Evolutionary conservation across 2,113 vertebrate species (phyloP).

Genomic region (Cyphomyrus plagiostoma): DNA sequence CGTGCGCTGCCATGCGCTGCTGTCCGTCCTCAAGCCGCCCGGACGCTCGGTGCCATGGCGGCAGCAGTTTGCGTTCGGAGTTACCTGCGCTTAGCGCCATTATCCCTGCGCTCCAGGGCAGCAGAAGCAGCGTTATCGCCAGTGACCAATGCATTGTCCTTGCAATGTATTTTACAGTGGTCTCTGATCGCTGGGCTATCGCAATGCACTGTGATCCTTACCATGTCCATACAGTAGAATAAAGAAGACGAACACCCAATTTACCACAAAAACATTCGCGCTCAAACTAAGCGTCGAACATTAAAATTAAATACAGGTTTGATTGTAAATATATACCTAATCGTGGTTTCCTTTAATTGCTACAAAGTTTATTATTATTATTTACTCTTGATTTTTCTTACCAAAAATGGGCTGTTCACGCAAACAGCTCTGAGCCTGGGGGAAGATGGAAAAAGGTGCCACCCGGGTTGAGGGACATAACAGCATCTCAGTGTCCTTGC

Average conservation of each 20-base stretch:
- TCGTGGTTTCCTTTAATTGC: not conserved
- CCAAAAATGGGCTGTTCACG: constrained; percentile 8
- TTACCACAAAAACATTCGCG: not conserved
- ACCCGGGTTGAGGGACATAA: not conserved
- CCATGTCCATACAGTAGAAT: not conserved
- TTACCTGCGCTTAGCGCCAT: constrained; percentile 37
- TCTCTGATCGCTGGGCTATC: constrained; percentile 40
- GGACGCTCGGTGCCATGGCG: constrained; percentile 30
- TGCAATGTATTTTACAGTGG: constrained; percentile 21
- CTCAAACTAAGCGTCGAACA: not conserved
- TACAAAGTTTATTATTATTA: not conserved
- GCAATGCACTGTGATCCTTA: not conserved
- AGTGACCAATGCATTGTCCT: constrained; percentile 56
- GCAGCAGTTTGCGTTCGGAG: constrained; percentile 33
- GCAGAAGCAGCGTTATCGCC: constrained; percentile 46
- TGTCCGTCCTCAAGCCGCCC: constrained; percentile 21
- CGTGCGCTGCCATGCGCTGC: constrained; percentile 27
- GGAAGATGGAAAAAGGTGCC: constrained; percentile 1
- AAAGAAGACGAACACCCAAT: not conserved
- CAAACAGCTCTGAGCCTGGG: not conserved
- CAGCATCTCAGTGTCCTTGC: not conserved
- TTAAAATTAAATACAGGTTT: not conserved
- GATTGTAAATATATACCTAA: not conserved
- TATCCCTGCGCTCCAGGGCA: constrained; percentile 42
- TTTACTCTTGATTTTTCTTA: not conserved